These are phyloP conservation scores for Umimayanthus kanabou DNA, from an alignment of 92 coral and sea anemone species.

Conservation along the genomic window DNA sequence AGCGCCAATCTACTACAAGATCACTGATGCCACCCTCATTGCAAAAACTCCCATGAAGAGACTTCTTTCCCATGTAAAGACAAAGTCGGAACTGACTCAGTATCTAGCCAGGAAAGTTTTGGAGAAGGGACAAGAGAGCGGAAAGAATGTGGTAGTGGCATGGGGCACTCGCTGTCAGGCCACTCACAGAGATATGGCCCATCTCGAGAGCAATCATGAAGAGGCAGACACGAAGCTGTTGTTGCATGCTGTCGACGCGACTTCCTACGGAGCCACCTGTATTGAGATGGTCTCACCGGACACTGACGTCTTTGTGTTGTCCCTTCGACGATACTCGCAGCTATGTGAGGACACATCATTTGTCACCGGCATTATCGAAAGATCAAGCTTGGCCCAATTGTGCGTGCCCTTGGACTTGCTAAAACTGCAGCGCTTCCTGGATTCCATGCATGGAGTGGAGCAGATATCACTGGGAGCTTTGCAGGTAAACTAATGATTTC, in stretches of 20 bases:
- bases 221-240: slow-evolving; percentile 67
- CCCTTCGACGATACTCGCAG: slow-evolving; percentile 41
- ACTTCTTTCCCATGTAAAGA: slow-evolving; percentile 57
- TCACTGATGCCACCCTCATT: slow-evolving; percentile 58
- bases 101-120: slow-evolving; percentile 52
- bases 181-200: slow-evolving; percentile 47
- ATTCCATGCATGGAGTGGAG: slow-evolving; percentile 51
- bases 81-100: slow-evolving; percentile 55
- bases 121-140: slow-evolving; percentile 19
- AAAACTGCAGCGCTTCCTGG: slow-evolving; percentile 60
- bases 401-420: slow-evolving; percentile 53
- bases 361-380: slow-evolving; percentile 46
- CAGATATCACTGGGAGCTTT: slow-evolving; percentile 50
- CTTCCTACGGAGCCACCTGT: slow-evolving; percentile 51
- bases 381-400: slow-evolving; percentile 40
- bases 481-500: slow-evolving; percentile 26
- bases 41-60: slow-evolving; percentile 58
- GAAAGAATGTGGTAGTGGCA: slow-evolving; percentile 38
- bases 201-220: slow-evolving; percentile 57
- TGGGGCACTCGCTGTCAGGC: slow-evolving; percentile 44
- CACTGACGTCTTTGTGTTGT: slow-evolving; percentile 54
- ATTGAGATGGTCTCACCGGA: slow-evolving; percentile 55
- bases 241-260: slow-evolving; percentile 56
- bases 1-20: slow-evolving; percentile 59
- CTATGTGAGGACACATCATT: slow-evolving; percentile 43